phyloP scores from a whole-genome alignment of 92 coral and sea anemone species.

The Parazoanthus darwini region DNA sequence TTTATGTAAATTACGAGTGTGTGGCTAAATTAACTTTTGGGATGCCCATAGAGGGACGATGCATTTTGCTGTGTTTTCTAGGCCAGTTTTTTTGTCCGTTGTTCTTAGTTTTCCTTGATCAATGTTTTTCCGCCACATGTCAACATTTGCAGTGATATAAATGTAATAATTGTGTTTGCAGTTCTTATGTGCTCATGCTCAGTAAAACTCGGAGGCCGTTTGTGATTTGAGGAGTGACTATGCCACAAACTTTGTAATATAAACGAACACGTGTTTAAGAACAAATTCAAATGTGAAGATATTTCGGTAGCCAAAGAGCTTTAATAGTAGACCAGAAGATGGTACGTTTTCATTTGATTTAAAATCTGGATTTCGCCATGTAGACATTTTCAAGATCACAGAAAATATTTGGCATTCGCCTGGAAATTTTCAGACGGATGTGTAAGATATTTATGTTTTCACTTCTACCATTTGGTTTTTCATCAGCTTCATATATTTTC shows the following conservation, averaged over 20 bases:
- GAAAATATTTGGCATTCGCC: slow-evolving; percentile 14
- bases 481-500: slow-evolving; percentile 50
- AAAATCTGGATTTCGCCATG: slow-evolving; percentile 37
- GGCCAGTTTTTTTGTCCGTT: too few species aligned
- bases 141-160: too few species aligned
- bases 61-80: too few species aligned
- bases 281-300: slow-evolving; percentile 42
- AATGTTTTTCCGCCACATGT: too few species aligned
- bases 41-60: too few species aligned
- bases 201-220: too few species aligned
- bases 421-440: slow-evolving; percentile 30
- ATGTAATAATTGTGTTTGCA: too few species aligned
- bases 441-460: slow-evolving; percentile 10
- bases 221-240: too few species aligned
- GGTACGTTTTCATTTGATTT: slow-evolving; percentile 36
- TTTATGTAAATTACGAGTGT: too few species aligned
- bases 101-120: too few species aligned
- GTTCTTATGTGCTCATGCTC: too few species aligned
- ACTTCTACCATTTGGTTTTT: slow-evolving; percentile 27
- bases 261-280: slow-evolving; percentile 30
- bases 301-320: slow-evolving; percentile 36
- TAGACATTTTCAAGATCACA: slow-evolving; percentile 29
- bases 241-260: not conserved
- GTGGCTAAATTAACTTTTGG: too few species aligned
- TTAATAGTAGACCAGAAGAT: not conserved